Conservation (phyloP, 2,797 vertebrate genomes). For the Rhinella marina region DNA sequence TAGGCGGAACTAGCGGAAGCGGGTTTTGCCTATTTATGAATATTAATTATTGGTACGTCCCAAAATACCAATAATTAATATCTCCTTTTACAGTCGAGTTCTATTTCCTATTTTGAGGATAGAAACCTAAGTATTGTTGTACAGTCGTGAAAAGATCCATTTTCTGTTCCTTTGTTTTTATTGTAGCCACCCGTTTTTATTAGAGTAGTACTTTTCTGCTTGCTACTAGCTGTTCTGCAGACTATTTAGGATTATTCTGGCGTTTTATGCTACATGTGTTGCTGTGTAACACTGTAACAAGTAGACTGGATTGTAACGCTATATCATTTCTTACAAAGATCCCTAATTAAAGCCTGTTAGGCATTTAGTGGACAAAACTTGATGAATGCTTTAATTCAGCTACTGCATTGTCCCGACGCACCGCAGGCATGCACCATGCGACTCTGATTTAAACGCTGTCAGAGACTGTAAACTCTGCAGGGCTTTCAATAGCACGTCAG, state of each 20-base stretch:
- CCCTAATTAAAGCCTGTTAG: slow-evolving; percentile 31
- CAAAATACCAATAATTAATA: too few relatives aligned
- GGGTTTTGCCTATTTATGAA: too few relatives aligned
- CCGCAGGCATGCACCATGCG: slow-evolving; percentile 18
- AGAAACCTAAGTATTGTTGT: background rate
- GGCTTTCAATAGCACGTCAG: slow-evolving; percentile 16
- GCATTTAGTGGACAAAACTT: background rate
- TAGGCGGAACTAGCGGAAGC: too few relatives aligned
- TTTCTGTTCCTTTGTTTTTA: background rate
- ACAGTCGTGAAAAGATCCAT: background rate
- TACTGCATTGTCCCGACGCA: slow-evolving; percentile 14
- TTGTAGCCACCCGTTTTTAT: background rate
- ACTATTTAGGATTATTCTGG: slow-evolving; percentile 6
- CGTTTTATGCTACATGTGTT: slow-evolving; percentile 6
- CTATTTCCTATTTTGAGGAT: background rate
- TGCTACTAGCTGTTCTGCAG: background rate
- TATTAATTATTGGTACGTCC: too few relatives aligned
- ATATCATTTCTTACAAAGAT: slow-evolving; percentile 8
- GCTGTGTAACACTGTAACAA: background rate
- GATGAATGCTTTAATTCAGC: slow-evolving; percentile 39
- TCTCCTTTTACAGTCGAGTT: too few relatives aligned
- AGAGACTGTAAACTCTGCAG: slow-evolving; percentile 15
- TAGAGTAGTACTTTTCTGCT: background rate
- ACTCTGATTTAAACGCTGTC: slow-evolving; percentile 37
- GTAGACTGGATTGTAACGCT: slow-evolving; percentile 13